Percentiles rank a stretch among this genome's conserved stretches.
Conservation (phyloP, 2,797 vertebrate genomes). For the Passerculus sandwichensis region DNA sequence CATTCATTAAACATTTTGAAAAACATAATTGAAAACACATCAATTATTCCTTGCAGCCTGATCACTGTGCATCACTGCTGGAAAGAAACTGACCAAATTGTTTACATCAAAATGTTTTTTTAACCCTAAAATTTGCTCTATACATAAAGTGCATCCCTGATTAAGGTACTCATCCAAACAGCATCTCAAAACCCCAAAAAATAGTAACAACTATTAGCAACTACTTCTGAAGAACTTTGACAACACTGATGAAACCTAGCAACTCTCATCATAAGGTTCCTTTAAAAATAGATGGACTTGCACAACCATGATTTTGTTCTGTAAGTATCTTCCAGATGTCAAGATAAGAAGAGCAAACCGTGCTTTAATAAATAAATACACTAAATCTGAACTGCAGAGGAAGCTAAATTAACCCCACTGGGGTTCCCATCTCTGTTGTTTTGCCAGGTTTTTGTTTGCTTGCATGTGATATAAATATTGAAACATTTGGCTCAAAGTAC, state of each 20-base stretch:
- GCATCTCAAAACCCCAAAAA: background rate
- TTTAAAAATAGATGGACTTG: background rate
- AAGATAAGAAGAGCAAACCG: background rate
- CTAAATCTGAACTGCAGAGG: conserved; percentile 1
- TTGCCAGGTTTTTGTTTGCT: conserved; percentile 31
- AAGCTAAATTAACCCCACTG: conserved; percentile 40
- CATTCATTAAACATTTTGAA: background rate
- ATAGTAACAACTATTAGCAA: background rate
- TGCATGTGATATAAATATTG: conserved; percentile 44
- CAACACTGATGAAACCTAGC: background rate
- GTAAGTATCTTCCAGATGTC: background rate
- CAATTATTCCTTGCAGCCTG: background rate
- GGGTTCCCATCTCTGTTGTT: background rate
- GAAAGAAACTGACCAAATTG: background rate
- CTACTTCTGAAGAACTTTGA: background rate
- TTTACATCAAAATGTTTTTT: background rate
- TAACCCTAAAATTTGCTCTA: background rate
- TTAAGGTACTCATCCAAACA: background rate
- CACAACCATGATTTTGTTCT: background rate
- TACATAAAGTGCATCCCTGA: background rate
- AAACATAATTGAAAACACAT: background rate
- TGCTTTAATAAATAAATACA: conserved; percentile 33
- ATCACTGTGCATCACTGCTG: background rate
- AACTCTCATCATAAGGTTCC: background rate
- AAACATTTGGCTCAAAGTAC: conserved; percentile 52